Base-by-base conservation (phyloP, 2,113 vertebrate species). In the Oceanodroma tethys region DNA sequence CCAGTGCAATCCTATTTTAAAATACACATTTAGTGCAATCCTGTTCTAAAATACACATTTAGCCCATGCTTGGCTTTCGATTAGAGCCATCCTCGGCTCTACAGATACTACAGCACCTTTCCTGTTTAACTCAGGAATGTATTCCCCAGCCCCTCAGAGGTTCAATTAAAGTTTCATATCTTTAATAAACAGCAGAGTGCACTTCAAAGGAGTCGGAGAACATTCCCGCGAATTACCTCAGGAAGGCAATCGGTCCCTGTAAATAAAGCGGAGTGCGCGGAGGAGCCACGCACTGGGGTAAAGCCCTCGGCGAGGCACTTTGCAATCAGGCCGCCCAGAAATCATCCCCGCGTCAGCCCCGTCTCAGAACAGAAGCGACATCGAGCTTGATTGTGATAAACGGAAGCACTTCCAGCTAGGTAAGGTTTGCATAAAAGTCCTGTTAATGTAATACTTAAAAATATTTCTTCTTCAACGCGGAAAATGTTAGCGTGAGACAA, bases 121-220 rank as follows among this genome's bases (percentile, higher is more conserved):
- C 55, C 25, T 65, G 16, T 56, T 67, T 63, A 88, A 81, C 43
- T 76, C 25, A 22, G 40, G 34, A 60, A 50, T 17, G 36, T 40
- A 76, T 80, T 76, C 86, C 50, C 20, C 36, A 67, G 73, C 75
- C 70, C 55, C 92, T 74, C 40, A 56, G 62, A 79, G 78, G 60
- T 79, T 87, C 82, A 90, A 83, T 83, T 96, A 78, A 82, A 90
- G 71, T 80, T 74, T 82, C 63, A 21, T 72, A 86, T 91, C 84
- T 93, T 75, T 88, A 93, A 93, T 84, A 91, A 93, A 88, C 42
- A 94, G 79, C 62, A 59, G 86, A 88, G 62, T 36, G 50, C 30
- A 89, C 81, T 93, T 93, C 84, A 88, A 96, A 92, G 87, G 73
- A 55, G 55, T 16, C 4, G 1, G 67, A 59, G 56, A 71, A 47